phyloP scores from a whole-genome alignment of 2,113 vertebrate genomes.

The Microtus ochrogaster region DNA sequence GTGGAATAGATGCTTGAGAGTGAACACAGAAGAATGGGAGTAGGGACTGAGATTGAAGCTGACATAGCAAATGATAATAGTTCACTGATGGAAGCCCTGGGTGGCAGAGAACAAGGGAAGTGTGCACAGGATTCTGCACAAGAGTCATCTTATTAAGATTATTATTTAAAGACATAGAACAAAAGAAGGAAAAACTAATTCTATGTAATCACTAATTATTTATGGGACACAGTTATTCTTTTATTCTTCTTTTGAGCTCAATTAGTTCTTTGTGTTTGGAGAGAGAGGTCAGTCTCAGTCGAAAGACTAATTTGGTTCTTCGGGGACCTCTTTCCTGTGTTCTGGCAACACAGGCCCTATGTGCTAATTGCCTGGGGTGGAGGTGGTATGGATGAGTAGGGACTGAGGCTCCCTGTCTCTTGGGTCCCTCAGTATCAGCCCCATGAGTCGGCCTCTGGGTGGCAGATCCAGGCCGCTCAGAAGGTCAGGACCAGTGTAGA shows the following conservation, averaged over 20 bases:
- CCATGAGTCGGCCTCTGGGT: background rate
- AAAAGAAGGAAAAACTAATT: background rate
- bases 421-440: background rate
- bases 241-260: background rate
- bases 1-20: background rate
- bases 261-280: background rate
- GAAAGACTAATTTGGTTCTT: background rate
- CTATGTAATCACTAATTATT: background rate
- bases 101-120: background rate
- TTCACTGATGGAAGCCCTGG: background rate
- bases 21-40: background rate
- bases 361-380: conserved; percentile 35
- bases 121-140: background rate
- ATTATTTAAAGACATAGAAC: background rate
- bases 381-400: background rate
- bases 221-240: background rate
- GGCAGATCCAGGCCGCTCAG: background rate
- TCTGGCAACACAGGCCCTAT: background rate
- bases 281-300: background rate
- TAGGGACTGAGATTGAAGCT: background rate
- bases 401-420: background rate
- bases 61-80: background rate
- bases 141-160: background rate
- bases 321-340: conserved; percentile 14
- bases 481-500: background rate